Evolutionary conservation across 2,888 invertebrate species (phyloP), one percentile per base, ranked within the genome.

Genomic region (Caenorhabditis sinica): DNA sequence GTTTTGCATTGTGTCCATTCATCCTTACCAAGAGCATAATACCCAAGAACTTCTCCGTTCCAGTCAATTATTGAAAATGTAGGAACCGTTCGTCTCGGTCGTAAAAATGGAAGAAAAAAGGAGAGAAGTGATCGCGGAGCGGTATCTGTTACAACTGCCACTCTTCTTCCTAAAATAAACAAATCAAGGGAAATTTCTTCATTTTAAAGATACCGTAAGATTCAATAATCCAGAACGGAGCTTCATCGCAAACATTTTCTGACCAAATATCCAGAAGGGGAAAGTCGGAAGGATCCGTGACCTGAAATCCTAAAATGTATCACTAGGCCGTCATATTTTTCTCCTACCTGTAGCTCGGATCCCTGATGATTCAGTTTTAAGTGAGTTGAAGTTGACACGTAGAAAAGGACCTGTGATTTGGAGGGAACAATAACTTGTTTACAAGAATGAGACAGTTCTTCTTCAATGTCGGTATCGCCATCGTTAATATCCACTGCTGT

Each of bases 191-290:
- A 40, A 51, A 5, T 72, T 17, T 13, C 40, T 15, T 15, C 13
- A 11, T 28, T 9, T 15, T 9, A 20, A 49, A n/a, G 49, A 53
- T 74, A 80, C 88, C 88, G 53, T 88, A 88, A 11, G 86, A 85
- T 65, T 88, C 88, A 15, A 88, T 69, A 9, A 88, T 83, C 88
- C 88, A 88, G 8, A 88, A 82, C 6, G 88, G 88, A 1, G 88
- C 53, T 33, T 86, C 83, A 51, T 86, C 76, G 58, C 91, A 91
- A 45, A 88, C 87, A 15, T 82, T 75, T 66, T 91, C 90, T 15
- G 89, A 85, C 90, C 91, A 91, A 49, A 91, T 87, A 81, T 91
- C 91, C 36, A 91, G 75, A 11, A 91, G 85, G 0, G 91, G 91
- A 69, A 91, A 91, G 61, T 90, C 89, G 25, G 87, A 83, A 25